These are phyloP conservation scores for Sturmia bella DNA, from an alignment of 2,888 invertebrate genomes.

Conservation along the genomic window DNA sequence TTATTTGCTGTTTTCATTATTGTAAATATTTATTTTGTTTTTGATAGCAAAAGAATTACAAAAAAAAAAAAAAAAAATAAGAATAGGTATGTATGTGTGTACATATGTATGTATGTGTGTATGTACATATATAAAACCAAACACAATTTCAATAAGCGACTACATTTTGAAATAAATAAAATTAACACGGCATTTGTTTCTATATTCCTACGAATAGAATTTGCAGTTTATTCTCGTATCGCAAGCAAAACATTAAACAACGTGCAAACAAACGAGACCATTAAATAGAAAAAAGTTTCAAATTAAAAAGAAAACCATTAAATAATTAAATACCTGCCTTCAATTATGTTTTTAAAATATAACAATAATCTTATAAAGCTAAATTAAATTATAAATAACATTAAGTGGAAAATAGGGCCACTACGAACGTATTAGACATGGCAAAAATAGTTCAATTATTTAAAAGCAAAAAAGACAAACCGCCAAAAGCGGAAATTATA, in stretches of 20 bases:
- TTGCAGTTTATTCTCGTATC: constrained; percentile 55
- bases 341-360: no score
- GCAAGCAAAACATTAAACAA: constrained; percentile 54
- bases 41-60: constrained; percentile 44
- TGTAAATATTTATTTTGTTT: constrained; percentile 60
- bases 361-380: background rate
- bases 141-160: constrained; percentile 32
- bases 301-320: background rate
- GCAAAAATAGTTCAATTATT: constrained; percentile 74
- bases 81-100: background rate
- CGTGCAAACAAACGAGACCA: constrained; percentile 41
- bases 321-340: background rate
- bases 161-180: constrained; percentile 36
- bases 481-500: constrained; percentile 80
- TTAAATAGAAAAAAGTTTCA: constrained; percentile 6
- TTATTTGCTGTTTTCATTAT: constrained; percentile 38
- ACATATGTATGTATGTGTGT: background rate
- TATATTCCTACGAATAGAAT: constrained; percentile 44
- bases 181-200: constrained; percentile 45
- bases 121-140: constrained; percentile 18
- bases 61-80: background rate
- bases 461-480: constrained; percentile 78
- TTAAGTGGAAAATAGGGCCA: constrained; percentile 6
- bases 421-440: constrained; percentile 72
- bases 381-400: constrained; percentile 13